Conservation (phyloP, 35 echinoderm and acorn worm species). For the Ophiothrix spiculata region DNA sequence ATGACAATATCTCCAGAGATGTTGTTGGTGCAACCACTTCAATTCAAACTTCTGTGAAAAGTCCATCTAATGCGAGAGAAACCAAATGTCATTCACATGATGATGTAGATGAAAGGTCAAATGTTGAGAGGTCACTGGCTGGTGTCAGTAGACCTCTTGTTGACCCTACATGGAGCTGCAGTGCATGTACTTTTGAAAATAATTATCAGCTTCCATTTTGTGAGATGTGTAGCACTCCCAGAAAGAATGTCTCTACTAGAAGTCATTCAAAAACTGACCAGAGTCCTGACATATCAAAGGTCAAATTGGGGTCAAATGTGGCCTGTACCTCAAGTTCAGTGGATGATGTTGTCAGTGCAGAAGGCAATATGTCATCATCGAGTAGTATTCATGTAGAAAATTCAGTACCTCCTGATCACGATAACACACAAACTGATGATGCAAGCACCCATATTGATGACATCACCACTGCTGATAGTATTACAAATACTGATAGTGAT, state of each 20-base stretch:
- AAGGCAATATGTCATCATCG: too few species aligned
- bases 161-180: slow-evolving; percentile 55
- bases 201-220: slow-evolving; percentile 63
- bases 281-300: background rate
- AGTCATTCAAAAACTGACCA: slow-evolving; percentile 13
- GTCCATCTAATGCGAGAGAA: too few species aligned
- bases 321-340: too few species aligned
- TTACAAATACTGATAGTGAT: background rate
- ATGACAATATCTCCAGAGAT: too few species aligned
- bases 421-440: background rate
- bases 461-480: background rate
- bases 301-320: too few species aligned
- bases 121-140: background rate
- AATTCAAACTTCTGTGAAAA: background rate
- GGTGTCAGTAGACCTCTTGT: background rate
- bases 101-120: slow-evolving; percentile 7
- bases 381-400: too few species aligned
- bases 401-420: too few species aligned
- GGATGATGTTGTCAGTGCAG: too few species aligned
- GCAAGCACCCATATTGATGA: background rate
- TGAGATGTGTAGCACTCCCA: slow-evolving; percentile 72
- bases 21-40: background rate
- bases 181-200: slow-evolving; percentile 69
- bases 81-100: too few species aligned
- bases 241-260: slow-evolving; percentile 25